phyloP scores from a whole-genome alignment of 1,140 invertebrate genomes.

The Zaprionus lachaisei region DNA sequence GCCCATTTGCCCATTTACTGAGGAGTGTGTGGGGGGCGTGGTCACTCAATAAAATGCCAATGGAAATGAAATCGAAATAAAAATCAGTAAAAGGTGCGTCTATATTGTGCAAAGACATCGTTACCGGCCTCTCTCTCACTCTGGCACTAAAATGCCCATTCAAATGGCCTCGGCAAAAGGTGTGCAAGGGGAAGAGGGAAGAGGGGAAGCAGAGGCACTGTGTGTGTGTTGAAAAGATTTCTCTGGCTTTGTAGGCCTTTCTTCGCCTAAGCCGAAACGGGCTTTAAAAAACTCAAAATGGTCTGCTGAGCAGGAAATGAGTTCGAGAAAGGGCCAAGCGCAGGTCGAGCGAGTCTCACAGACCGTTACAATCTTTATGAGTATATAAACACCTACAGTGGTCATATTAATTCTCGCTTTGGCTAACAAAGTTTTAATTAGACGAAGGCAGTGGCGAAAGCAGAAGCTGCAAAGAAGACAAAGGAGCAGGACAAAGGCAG shows the following conservation, averaged over 20 bases:
- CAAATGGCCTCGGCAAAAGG: conserved; percentile 31
- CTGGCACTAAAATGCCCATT: conserved; percentile 37
- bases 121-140: conserved; percentile 4
- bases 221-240: conserved; percentile 9
- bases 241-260: background rate
- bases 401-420: conserved; percentile 43
- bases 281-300: conserved; percentile 23
- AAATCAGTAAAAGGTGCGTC: conserved; percentile 79
- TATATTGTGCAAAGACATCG: conserved; percentile 65
- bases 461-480: background rate
- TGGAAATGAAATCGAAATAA: conserved; percentile 69
- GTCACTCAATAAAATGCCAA: conserved; percentile 74
- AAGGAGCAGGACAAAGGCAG: background rate
- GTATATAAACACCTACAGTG: conserved; percentile 70
- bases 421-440: conserved; percentile 44
- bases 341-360: background rate
- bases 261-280: conserved; percentile 11
- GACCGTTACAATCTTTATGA: conserved; percentile 56
- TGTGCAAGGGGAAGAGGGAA: background rate
- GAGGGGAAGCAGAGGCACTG: background rate
- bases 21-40: conserved; percentile 42
- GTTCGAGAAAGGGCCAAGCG: background rate
- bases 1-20: conserved; percentile 17
- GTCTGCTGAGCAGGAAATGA: conserved; percentile 1
- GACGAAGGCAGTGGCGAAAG: background rate